Base-by-base conservation (phyloP, 2,888 invertebrate genomes). In the Liopterus haemorrhoidalis region DNA sequence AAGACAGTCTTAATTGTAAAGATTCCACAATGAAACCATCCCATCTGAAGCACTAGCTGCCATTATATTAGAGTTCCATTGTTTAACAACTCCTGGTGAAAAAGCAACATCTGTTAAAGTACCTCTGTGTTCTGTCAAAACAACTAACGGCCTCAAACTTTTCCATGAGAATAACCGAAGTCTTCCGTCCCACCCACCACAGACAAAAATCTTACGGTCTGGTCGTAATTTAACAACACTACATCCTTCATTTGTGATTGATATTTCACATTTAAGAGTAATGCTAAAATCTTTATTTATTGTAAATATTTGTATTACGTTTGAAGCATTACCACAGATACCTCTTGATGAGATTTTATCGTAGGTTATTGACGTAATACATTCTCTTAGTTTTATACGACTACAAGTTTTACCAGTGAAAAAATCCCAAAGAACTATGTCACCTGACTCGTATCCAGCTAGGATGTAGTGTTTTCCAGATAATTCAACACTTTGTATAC, bases 101-200 rank as follows among this genome's bases (percentile, higher is more conserved):
- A 82, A 87, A 30, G 75, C 76, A 44, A 87, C 74, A 63, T 85
- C 84, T 60, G 82, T 79, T 37, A 88, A 73, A 22, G 80, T 75
- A 51, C 76, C 75, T 51, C 75, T 78, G 58, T 89, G 87, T 57
- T 84, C 81, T 1, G 79, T 80, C 24, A 89, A 70, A 38, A 85
- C 83, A 2, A 79, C 86, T 47, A 88, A 66, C 3, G 80, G 78
- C 39, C 82, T 72, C 25, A 86, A 66, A 41, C 81, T 82, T 63
- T 79, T 85, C 82, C 84, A 85, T 2, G 87, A 86, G 63, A 81
- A 86, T 50, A 87, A 74, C 51, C 86, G 73, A 48, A 86, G 70
- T 49, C 80, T 74, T 2, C 84, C 81, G 59, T 89, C 87, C 82
- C 85, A 85, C 21, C 85, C 82, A 8, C 82, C 88, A 0, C 78